A percentile compares a stretch with the other conserved stretches of the same genome.
phyloP scores from a whole-genome alignment of 2,888 invertebrate species.

The Ornithoptera priamus region DNA sequence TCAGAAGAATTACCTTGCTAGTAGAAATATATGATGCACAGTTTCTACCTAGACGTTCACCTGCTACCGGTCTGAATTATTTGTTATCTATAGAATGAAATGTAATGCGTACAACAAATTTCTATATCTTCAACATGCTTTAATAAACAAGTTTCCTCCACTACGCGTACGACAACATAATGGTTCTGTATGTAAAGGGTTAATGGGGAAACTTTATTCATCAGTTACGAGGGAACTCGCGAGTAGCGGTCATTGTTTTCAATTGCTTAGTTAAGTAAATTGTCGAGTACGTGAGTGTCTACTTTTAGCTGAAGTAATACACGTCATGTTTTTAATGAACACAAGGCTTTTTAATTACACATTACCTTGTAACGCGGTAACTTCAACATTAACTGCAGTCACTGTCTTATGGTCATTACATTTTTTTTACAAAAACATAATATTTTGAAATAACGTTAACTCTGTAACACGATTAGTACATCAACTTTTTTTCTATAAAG shows the following conservation, averaged over 20 bases:
- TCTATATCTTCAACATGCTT: background rate
- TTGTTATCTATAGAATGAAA: background rate
- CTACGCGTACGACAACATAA: background rate
- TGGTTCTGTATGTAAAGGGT: conserved; percentile 21
- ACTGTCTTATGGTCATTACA: too few species aligned
- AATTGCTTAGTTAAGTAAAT: conserved; percentile 5
- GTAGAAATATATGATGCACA: background rate
- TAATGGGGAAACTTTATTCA: conserved; percentile 55
- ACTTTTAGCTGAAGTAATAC: background rate
- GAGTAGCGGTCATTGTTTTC: conserved; percentile 17
- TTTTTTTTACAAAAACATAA: too few species aligned
- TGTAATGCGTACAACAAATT: background rate
- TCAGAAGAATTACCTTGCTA: too few species aligned
- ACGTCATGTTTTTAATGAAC: background rate
- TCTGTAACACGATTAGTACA: too few species aligned
- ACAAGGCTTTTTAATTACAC: background rate
- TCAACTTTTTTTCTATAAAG: too few species aligned
- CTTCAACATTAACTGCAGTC: too few species aligned
- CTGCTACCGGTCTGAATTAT: background rate
- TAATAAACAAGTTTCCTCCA: background rate
- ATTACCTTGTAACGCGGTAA: too few species aligned
- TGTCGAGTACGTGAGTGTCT: background rate
- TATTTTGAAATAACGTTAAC: too few species aligned
- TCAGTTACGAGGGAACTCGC: conserved; percentile 15
- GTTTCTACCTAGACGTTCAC: background rate